Base-by-base conservation (phyloP, 2,888 invertebrate species). In the Celastrina argiolus region DNA sequence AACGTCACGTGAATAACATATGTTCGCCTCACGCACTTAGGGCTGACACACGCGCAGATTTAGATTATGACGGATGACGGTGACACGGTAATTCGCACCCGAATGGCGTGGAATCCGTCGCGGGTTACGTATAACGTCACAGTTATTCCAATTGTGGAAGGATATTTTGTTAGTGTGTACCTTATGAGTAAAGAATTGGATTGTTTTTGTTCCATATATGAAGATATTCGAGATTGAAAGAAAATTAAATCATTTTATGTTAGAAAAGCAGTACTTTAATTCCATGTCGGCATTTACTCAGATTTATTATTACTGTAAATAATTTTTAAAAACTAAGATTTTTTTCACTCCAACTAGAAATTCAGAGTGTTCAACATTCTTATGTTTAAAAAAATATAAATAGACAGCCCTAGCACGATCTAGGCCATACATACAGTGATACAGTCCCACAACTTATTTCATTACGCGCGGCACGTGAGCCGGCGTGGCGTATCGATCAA, bases 401-500 rank as follows among this genome's bases (percentile, higher is more conserved):
- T 12, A 22, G 51, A 0, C 56, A 65, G 66, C 69, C 70, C 72
- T 72, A 67, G 16, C 18, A 65, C 36, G 45, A 67, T 34, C 56
- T 56, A 26, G 56, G 56, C 34, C 39, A 16, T 66, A 22, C 31
- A 22, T 65, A 66, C 67, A 74, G 69, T 73, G 73, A 74, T 75
- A 74, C 74, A 72, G 71, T 65, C 67, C 69, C 73, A 69, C 76
- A 79, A 80, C 77, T 80, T 79, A 80, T 81, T 81, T 80, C 78
- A 81, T 81, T 81, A 81, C 77, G 70, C 64, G 74, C 22, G 56
- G 65, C 36, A 65, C 75, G 76, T 74, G 75, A 73, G 66, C 67
- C 64, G 67, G 70, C 65, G 64, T 66, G 61, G 69, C 64, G 65
- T 69, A 71, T 70, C 70, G 72, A 72, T 69, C 67, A 67, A 67